phyloP scores from a whole-genome alignment of 2,113 vertebrate species.

The Hippoglossus stenolepis region DNA sequence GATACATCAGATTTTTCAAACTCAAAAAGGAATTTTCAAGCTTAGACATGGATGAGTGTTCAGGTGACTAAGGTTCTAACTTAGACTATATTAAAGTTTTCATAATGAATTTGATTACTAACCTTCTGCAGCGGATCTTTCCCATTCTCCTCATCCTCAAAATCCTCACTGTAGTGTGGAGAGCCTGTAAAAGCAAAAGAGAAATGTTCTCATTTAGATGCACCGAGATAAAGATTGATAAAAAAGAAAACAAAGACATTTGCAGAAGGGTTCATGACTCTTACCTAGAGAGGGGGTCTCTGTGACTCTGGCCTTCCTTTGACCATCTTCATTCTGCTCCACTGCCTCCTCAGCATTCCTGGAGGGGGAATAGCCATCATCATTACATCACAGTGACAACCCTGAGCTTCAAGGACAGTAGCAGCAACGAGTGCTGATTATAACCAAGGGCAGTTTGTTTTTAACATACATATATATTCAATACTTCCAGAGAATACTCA shows the following conservation, averaged over 20 bases:
- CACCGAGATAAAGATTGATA: background rate
- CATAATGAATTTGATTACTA: constrained; percentile 14
- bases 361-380: constrained; percentile 6
- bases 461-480: too few species aligned
- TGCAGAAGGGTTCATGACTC: fast-evolving
- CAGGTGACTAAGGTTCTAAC: too few species aligned
- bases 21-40: too few species aligned
- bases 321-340: constrained; percentile 30
- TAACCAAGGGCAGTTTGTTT: too few species aligned
- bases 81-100: background rate
- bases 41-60: too few species aligned
- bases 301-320: background rate
- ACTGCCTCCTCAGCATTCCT: constrained; percentile 56
- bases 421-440: too few species aligned
- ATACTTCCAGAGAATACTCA: too few species aligned
- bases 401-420: background rate
- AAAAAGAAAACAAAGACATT: background rate
- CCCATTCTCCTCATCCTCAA: constrained; percentile 86
- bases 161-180: constrained; percentile 91
- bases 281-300: constrained; percentile 52
- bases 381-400: background rate
- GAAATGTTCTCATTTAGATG: background rate
- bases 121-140: constrained; percentile 64
- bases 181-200: constrained; percentile 52
- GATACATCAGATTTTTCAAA: too few species aligned